phyloP scores from a whole-genome alignment of 2,113 vertebrate species.

The Gracilinanus agilis region DNA sequence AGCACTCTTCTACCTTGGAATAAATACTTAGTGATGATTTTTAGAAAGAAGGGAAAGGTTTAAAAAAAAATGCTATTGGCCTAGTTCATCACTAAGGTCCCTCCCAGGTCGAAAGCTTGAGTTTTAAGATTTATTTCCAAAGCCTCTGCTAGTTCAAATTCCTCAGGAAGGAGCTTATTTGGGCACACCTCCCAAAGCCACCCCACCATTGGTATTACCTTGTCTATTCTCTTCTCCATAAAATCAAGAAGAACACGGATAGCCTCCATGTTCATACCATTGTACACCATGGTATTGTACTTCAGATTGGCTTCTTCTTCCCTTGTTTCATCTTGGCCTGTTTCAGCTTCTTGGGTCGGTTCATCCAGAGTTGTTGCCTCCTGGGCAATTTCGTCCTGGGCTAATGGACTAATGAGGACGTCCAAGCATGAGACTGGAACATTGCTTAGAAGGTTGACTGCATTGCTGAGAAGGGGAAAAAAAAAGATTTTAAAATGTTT shows the following conservation, averaged over 20 bases:
- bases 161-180: background rate
- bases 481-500: slow-evolving; percentile 77
- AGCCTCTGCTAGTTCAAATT: background rate
- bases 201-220: slow-evolving; percentile 85
- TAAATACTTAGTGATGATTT: no score
- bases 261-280: slow-evolving; percentile 94
- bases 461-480: slow-evolving; percentile 90
- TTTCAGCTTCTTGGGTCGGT: slow-evolving; percentile 81
- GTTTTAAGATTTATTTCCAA: background rate
- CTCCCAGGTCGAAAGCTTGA: background rate
- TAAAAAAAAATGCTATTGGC: background rate
- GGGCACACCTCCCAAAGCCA: background rate
- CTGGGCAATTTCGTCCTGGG: slow-evolving; percentile 88
- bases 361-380: slow-evolving; percentile 78
- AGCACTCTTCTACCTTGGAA: no score
- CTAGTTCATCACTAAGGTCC: background rate
- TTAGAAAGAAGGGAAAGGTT: no score
- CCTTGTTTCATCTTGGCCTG: slow-evolving; percentile 78
- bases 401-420: slow-evolving; percentile 91
- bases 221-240: slow-evolving; percentile 99
- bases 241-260: slow-evolving; percentile 93
- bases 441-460: slow-evolving; percentile 97
- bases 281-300: slow-evolving; percentile 90
- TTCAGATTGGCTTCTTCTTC: slow-evolving; percentile 88
- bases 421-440: slow-evolving; percentile 95